phyloP scores from a whole-genome alignment of 2,888 invertebrate species.

The Caenorhabditis wallacei region DNA sequence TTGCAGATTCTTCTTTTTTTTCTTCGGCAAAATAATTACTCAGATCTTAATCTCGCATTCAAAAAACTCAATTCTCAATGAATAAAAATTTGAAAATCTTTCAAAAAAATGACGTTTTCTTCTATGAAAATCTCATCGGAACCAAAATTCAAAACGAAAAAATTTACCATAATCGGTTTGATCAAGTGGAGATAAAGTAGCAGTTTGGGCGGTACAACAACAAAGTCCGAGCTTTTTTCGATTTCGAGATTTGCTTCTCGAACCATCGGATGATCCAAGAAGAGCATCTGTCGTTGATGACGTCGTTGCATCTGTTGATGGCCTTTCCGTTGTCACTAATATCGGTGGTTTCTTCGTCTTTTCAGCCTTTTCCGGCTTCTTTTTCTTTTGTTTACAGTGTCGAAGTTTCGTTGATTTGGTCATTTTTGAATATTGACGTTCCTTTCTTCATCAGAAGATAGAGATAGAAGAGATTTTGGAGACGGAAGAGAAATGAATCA shows the following conservation, averaged over 20 bases:
- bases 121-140: not conserved
- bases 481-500: conserved; percentile 14
- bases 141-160: not conserved
- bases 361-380: conserved; percentile 23
- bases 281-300: conserved; percentile 32
- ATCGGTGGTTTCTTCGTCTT: conserved; percentile 8
- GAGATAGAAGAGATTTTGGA: conserved; percentile 17
- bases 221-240: conserved; percentile 32
- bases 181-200: conserved; percentile 39
- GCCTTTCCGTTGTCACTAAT: conserved; percentile 22
- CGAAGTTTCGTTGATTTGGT: conserved; percentile 64
- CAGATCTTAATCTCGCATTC: conserved; percentile 8
- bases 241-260: conserved; percentile 11
- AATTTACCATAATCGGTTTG: conserved; percentile 41
- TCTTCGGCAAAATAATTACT: conserved; percentile 21
- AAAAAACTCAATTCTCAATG: not conserved
- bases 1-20: not conserved
- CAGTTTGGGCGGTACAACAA: conserved; percentile 36
- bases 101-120: not conserved
- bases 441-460: conserved; percentile 36
- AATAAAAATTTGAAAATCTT: too few species aligned
- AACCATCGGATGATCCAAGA: conserved; percentile 16
- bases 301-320: conserved; percentile 19
- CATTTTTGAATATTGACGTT: conserved; percentile 31
- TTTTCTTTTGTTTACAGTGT: conserved; percentile 42